phyloP scores from a whole-genome alignment of 1,140 invertebrate genomes.

The Plutomurus gul region DNA sequence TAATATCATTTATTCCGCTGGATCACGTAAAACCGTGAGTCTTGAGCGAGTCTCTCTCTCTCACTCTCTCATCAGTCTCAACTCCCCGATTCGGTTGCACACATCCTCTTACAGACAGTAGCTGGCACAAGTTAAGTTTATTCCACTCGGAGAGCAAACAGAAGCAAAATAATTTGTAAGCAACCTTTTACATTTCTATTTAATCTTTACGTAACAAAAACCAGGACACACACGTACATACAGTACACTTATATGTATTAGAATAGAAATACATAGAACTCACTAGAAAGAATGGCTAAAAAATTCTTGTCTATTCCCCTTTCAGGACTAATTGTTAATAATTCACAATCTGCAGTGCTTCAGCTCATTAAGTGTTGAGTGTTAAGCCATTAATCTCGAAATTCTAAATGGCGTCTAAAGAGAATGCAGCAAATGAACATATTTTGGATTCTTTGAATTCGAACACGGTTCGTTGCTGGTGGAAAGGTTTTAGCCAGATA shows the following conservation, averaged over 20 bases:
- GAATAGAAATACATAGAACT: too few species aligned
- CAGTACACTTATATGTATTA: too few species aligned
- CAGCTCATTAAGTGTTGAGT: not conserved
- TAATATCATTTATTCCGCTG: conserved; percentile 5
- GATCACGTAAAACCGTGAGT: not conserved
- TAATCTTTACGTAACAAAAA: not conserved
- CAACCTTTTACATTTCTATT: too few species aligned
- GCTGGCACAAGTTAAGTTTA: too few species aligned
- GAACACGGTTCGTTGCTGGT: not conserved
- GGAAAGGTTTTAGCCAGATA: not conserved
- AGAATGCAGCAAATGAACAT: conserved; percentile 2
- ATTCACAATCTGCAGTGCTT: not conserved
- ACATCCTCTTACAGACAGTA: too few species aligned
- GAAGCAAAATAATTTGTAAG: too few species aligned
- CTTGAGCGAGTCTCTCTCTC: not conserved
- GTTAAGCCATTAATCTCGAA: not conserved
- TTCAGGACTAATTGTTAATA: not conserved
- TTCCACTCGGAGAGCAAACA: too few species aligned
- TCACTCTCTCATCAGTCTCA: not conserved
- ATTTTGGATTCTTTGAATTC: conserved; percentile 11
- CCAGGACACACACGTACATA: too few species aligned
- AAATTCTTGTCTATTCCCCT: not conserved
- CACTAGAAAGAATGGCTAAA: not conserved
- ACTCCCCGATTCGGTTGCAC: too few species aligned
- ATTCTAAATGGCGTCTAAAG: not conserved